Evolutionary conservation across 2,113 vertebrate genomes (phyloP), one percentile per base, ranked within the genome.

Genomic region (Hyperopisus bebe): DNA sequence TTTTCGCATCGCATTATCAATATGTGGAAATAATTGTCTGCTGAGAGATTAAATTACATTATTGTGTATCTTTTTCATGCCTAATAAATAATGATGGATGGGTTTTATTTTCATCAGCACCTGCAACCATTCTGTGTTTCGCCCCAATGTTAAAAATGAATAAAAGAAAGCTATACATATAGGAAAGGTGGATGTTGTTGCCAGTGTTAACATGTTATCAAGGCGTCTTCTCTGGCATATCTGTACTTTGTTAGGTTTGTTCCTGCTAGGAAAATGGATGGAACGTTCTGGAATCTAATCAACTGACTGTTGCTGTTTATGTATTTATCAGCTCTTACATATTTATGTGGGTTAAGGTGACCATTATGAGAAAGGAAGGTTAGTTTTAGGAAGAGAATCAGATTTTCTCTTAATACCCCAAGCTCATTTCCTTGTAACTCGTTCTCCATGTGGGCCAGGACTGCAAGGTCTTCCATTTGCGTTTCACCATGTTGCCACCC

Each of bases 51-150:
- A 99, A 99, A 99, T 99, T 99, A 98, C 98, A 99, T 99, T 99
- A 99, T 99, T 99, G 97, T 99, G 98, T 99, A 98, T 99, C 98
- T 99, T 99, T 99, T 99, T 98, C 98, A 99, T 97, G 98, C 97
- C 97, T 99, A 99, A 99, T 99, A 99, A 99, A 99, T 98, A 99
- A 99, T 99, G 98, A 99, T 99, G 98, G 98, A 99, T 99, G 97
- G 97, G 97, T 98, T 97, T 98, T 99, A 99, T 99, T 98, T 99
- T 98, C 98, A 98, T 98, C 98, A 97, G 96, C 98, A 99, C 98
- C 98, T 99, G 98, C 97, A 99, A 99, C 97, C 98, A 97, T 98
- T 99, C 98, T 97, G 98, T 98, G 97, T 97, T 70, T 96, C 96
- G 95, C 95, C 97, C 96, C 97, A 97, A 97, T 97, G 97, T 95